Conservation (phyloP, 2,113 vertebrate species). For the Vicugna pacos region DNA sequence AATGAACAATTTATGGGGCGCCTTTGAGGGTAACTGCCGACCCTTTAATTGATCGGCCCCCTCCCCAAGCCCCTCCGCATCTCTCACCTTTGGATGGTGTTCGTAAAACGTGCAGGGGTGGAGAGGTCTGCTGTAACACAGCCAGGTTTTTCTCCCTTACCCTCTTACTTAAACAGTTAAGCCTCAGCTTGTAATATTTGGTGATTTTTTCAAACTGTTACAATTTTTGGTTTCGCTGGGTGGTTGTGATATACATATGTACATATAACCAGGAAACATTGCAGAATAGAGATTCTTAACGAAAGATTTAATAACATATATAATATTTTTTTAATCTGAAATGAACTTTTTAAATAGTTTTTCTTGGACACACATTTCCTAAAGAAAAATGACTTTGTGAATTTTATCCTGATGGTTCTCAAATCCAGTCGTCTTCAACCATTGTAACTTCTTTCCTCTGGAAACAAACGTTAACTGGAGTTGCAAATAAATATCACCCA, state of each 20-base stretch:
- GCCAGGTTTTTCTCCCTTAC: not conserved
- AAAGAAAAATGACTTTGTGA: not conserved
- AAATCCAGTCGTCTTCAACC: not conserved
- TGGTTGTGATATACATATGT: not conserved
- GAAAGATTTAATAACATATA: not conserved
- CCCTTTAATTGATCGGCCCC: not conserved
- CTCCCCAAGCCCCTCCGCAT: not conserved
- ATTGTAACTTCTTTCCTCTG: not conserved
- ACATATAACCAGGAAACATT: not conserved
- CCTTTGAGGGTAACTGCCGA: constrained; percentile 26
- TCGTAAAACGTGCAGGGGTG: not conserved
- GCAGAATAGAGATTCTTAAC: constrained; percentile 25
- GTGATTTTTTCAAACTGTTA: not conserved
- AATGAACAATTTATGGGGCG: constrained; percentile 57
- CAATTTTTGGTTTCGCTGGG: not conserved
- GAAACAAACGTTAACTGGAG: not conserved
- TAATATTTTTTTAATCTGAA: not conserved
- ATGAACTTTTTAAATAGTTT: not conserved
- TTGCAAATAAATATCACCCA: not conserved
- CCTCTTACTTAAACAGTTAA: not conserved
- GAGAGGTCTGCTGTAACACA: not conserved
- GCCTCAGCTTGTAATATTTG: not conserved
- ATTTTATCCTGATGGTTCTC: not conserved
- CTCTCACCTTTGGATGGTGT: not conserved
- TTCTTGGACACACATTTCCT: not conserved